These are phyloP conservation scores for Lithophane socia DNA, from an alignment of 2,888 invertebrate genomes.

Conservation along the genomic window DNA sequence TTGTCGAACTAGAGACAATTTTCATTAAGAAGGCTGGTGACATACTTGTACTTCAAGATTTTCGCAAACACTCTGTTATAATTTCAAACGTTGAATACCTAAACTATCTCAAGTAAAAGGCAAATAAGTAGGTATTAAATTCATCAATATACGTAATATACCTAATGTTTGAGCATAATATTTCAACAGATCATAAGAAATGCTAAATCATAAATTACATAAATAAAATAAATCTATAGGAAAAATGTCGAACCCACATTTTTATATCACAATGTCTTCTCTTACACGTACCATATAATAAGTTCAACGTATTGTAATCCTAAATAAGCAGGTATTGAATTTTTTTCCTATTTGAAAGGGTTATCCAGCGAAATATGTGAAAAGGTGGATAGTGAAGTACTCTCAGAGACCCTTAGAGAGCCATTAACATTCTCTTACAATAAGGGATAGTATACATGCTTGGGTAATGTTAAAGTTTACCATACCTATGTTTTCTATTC, in stretches of 20 bases:
- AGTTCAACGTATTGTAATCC: constrained; percentile 49
- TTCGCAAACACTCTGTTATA: constrained; percentile 21
- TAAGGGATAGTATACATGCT: constrained; percentile 26
- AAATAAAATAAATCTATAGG: constrained; percentile 5
- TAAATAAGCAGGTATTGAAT: constrained; percentile 62
- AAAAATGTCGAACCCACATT: constrained; percentile 3
- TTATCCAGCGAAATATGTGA: constrained; percentile 55
- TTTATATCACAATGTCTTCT: constrained; percentile 2
- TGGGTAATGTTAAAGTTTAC: constrained; percentile 18
- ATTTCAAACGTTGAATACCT: background rate
- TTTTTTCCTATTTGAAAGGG: constrained; percentile 54
- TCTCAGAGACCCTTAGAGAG: constrained; percentile 41
- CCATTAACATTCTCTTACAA: constrained; percentile 48
- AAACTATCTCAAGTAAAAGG: constrained; percentile 3
- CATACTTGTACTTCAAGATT: background rate
- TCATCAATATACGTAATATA: background rate
- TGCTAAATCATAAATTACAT: background rate
- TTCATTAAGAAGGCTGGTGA: constrained; percentile 6
- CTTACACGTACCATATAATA: constrained; percentile 37
- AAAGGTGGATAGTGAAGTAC: constrained; percentile 53
- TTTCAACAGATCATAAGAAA: constrained; percentile 14
- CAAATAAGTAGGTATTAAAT: constrained; percentile 1
- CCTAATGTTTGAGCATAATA: background rate
- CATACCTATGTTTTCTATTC: constrained; percentile 5
- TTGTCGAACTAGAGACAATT: background rate